Conservation (phyloP, 2,797 vertebrate genomes). For the Cephalopachus bancanus region DNA sequence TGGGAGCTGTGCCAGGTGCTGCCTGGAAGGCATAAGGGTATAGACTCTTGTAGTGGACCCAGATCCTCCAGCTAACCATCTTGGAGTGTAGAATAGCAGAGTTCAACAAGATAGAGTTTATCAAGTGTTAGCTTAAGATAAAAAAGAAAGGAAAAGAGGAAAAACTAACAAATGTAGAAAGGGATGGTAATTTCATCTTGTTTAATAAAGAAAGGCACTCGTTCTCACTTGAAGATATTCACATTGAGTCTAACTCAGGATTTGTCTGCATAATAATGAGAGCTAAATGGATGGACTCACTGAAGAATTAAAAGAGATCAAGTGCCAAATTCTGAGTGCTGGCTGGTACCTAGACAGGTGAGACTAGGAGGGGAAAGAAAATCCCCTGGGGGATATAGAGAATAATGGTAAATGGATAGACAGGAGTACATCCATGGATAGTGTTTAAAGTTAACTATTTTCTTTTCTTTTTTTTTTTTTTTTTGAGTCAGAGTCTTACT, state of each 20-base stretch:
- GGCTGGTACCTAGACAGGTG: background rate
- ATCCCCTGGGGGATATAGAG: background rate
- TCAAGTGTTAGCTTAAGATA: background rate
- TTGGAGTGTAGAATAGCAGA: accelerated
- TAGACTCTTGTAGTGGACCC: background rate
- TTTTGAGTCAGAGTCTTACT: background rate
- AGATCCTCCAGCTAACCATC: background rate
- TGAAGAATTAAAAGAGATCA: background rate
- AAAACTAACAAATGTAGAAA: background rate
- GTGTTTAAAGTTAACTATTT: background rate
- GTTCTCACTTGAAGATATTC: background rate
- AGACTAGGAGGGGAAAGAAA: background rate
- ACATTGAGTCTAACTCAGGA: background rate
- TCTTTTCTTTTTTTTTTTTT: background rate
- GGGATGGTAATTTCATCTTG: background rate
- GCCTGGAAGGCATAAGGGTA: background rate
- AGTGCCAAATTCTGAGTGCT: background rate
- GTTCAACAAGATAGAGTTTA: background rate
- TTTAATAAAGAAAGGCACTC: conserved; percentile 35
- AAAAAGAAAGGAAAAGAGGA: conserved; percentile 11
- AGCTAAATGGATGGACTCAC: background rate
- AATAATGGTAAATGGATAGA: background rate
- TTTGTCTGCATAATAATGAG: background rate
- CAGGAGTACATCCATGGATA: background rate
- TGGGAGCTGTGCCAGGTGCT: background rate